Percentiles rank a stretch among this genome's conserved stretches.
These are phyloP conservation scores for Esox niger DNA, from an alignment of 2,113 vertebrate species.

Conservation along the genomic window DNA sequence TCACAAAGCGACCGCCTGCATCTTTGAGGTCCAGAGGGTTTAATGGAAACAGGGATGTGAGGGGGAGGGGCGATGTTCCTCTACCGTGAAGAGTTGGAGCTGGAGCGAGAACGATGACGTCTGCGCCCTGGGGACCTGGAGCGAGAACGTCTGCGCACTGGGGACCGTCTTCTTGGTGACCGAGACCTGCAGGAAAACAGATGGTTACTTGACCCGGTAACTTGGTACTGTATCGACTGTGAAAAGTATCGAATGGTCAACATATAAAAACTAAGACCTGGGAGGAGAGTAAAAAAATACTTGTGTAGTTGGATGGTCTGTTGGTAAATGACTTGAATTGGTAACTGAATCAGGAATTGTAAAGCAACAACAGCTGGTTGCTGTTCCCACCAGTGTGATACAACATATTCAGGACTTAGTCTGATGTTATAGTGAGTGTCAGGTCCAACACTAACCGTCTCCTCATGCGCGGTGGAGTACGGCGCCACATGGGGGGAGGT, in stretches of 20 bases:
- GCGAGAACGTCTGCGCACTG: conserved; percentile 84
- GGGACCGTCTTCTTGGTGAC: conserved; percentile 91
- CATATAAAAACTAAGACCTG: neutral
- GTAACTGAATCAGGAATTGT: too few species aligned
- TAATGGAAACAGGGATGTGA: neutral
- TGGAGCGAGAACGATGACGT: conserved; percentile 94
- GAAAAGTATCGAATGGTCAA: neutral
- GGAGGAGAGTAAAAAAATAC: too few species aligned
- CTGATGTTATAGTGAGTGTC: too few species aligned
- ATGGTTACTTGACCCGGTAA: neutral
- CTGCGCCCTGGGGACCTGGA: conserved; percentile 91
- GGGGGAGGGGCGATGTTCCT: conserved; percentile 10
- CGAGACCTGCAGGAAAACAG: conserved; percentile 78
- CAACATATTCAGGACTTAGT: neutral
- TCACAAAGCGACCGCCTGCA: too few species aligned
- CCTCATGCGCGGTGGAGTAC: conserved; percentile 93
- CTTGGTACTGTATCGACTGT: neutral
- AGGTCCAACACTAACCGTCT: conserved; percentile 76
- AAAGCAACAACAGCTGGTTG: too few species aligned
- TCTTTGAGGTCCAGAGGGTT: too few species aligned
- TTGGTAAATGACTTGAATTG: too few species aligned
- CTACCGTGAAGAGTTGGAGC: conserved; percentile 97
- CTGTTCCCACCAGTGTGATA: neutral
- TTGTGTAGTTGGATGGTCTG: too few species aligned
- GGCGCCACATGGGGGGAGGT: conserved; percentile 90